Base-by-base conservation (phyloP, 2,113 vertebrate species). In the Diphyllodes magnificus region DNA sequence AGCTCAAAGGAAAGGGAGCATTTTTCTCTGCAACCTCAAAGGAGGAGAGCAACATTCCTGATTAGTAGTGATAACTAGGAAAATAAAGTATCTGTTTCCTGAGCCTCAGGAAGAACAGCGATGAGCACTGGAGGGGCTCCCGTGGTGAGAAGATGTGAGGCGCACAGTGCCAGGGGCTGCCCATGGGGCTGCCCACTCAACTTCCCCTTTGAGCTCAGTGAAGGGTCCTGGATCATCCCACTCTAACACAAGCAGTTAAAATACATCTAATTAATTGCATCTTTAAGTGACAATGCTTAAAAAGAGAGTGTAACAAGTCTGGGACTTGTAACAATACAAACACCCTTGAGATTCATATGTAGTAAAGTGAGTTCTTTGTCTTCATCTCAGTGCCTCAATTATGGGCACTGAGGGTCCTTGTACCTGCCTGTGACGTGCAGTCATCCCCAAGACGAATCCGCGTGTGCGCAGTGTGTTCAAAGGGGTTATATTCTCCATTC, bases 401-500 rank as follows among this genome's bases (percentile, higher is more conserved):
- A 30, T 0, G 60, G 59, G 33, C 33, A 30, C 30, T 18, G 53
- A 86, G 33, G 15, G 15, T 71, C 53, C 81, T 65, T 7, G 4
- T 10, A 27, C 37, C 18, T 20, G 10, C 40, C 16, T 37, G 47
- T 1, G 4, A 68, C 56, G 47, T 18, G 9, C 2, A 13, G 40
- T 18, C 5, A 0, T 39, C 30, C 45, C 42, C 53, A 10, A 50
- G 19, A 59, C 0, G 4, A 71, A 28, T 45, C 47, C 53, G 54
- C 1, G 4, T 18, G 19, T 15, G 50, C 37, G 78, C 18, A n/a
- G 21, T 31, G 28, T 39, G 15, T 33, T 60, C 72, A 69, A 35
- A 92, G 49, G 13, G 5, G 6, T 54, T 54, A 1, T 42, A 31
- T 9, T n/a, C 22, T 35, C 64, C 31, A 21, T 28, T 37, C 9